phyloP scores from a whole-genome alignment of 2,888 invertebrate genomes.

The Pandemis cinnamomeana region DNA sequence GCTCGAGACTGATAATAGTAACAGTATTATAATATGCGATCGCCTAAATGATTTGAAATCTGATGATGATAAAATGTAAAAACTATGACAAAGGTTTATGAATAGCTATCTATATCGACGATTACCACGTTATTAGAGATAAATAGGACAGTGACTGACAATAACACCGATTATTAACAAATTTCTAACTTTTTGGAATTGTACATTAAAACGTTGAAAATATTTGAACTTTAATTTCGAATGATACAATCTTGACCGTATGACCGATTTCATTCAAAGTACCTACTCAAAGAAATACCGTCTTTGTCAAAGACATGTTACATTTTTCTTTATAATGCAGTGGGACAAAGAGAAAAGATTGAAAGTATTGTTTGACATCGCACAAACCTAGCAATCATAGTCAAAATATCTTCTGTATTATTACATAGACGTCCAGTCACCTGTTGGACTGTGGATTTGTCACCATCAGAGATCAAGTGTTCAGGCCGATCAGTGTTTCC shows the following conservation, averaged over 20 bases:
- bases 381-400: not conserved
- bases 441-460: not conserved
- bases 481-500: slow-evolving; percentile 9
- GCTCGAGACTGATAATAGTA: slow-evolving; percentile 74
- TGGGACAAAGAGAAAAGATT: too few species aligned
- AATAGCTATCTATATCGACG: not conserved
- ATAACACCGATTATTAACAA: not conserved
- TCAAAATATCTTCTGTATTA: not conserved
- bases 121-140: not conserved
- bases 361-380: not conserved
- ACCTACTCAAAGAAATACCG: too few species aligned
- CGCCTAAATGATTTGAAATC: slow-evolving; percentile 25
- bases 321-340: too few species aligned
- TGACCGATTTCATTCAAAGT: too few species aligned
- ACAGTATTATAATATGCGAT: slow-evolving; percentile 66
- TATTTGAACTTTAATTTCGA: too few species aligned
- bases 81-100: not conserved
- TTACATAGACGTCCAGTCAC: not conserved
- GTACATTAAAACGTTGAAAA: not conserved
- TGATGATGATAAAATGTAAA: slow-evolving; percentile 3
- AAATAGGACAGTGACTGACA: not conserved
- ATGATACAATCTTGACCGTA: too few species aligned
- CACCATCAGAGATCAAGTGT: slow-evolving; percentile 3
- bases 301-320: too few species aligned
- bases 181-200: not conserved